Conservation (phyloP, 2,113 vertebrate genomes). For the Poeciliopsis prolifica region DNA sequence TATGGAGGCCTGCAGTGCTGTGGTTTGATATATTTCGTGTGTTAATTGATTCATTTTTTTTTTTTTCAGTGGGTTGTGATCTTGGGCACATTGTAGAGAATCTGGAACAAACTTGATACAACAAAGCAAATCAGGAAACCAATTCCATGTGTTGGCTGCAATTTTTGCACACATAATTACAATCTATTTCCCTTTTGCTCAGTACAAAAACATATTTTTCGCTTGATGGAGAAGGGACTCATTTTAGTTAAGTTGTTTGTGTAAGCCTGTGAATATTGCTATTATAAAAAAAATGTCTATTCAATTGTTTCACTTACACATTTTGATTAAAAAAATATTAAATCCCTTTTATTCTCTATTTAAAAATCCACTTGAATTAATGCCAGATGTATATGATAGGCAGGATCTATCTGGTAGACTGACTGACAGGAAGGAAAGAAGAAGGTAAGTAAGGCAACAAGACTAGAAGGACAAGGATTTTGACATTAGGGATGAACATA, state of each 20-base stretch:
- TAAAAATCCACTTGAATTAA: too few relatives aligned
- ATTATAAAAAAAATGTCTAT: background rate
- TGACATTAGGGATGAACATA: too few relatives aligned
- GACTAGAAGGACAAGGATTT: too few relatives aligned
- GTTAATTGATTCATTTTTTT: background rate
- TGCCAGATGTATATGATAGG: too few relatives aligned
- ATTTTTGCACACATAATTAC: background rate
- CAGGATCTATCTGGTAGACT: too few relatives aligned
- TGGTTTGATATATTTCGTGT: constrained; percentile 15
- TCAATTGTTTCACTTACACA: background rate
- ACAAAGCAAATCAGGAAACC: constrained; percentile 32
- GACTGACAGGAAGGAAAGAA: too few relatives aligned
- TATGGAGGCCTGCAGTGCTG: constrained; percentile 3
- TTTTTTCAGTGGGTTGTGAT: constrained; percentile 45
- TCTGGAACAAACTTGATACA: constrained; percentile 16
- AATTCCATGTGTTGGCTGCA: background rate
- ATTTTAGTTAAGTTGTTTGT: background rate
- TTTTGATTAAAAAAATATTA: too few relatives aligned
- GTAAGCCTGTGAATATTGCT: background rate
- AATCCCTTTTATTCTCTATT: too few relatives aligned
- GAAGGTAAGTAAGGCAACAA: too few relatives aligned
- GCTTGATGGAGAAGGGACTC: background rate
- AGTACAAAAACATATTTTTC: background rate
- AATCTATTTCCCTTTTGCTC: background rate
- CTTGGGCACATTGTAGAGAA: constrained; percentile 26